Evolutionary conservation across 2,113 vertebrate species (phyloP).

Genomic region (Lagopus muta): DNA sequence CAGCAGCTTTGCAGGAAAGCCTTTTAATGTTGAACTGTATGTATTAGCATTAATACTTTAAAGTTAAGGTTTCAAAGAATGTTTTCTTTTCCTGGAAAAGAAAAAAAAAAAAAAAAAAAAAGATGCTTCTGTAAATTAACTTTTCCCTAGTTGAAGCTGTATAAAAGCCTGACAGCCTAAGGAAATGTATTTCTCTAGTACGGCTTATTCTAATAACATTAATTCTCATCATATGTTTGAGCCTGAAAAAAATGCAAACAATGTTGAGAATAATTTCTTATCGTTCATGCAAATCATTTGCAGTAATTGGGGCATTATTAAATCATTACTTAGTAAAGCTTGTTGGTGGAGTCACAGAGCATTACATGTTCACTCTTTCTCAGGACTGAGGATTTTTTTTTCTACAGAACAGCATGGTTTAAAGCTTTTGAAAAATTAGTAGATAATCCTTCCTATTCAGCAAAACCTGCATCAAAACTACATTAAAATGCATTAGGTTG

Average conservation of each 20-base stretch:
- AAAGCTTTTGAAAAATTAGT: not conserved
- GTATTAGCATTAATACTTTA: not conserved
- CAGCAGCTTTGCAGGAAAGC: not conserved
- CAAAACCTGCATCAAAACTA: not conserved
- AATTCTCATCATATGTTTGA: not conserved
- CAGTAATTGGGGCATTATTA: not conserved
- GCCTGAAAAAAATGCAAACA: not conserved
- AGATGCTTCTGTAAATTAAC: not conserved
- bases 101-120: not conserved
- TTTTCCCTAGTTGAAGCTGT: not conserved
- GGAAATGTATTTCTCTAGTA: not conserved
- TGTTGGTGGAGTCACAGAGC: not conserved
- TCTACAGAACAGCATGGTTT: not conserved
- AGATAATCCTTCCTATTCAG: not conserved
- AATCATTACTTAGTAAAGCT: not conserved
- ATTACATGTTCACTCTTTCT: not conserved
- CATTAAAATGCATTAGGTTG: not conserved
- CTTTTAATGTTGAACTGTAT: not conserved
- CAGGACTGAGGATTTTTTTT: not conserved
- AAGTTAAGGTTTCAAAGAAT: not conserved
- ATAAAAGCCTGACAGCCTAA: not conserved
- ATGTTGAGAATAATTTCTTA: not conserved
- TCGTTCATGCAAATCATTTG: not conserved
- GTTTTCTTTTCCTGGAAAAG: not conserved
- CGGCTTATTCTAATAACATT: not conserved